Base-by-base conservation (phyloP, 1,140 invertebrate species). In the Pogonomyrmex barbatus region DNA sequence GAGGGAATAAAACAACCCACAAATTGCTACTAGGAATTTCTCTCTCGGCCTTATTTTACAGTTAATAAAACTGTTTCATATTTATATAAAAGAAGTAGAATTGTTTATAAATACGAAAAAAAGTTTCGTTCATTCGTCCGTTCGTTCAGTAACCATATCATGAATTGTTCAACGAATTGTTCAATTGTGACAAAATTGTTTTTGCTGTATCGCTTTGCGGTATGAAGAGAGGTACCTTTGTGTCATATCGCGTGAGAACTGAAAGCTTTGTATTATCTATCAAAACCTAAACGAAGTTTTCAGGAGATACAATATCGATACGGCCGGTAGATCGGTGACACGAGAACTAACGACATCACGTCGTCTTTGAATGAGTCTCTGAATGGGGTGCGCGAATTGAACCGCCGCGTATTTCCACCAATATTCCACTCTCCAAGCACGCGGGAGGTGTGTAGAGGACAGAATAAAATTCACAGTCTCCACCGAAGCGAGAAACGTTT, bases 381-480 rank as follows among this genome's bases (percentile, higher is more conserved):
- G 63, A 67, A 67, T 24, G 12, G 30, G 24, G 14, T 39, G 2
- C 50, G 9, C n/a, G 36, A 39, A 24, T 58, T 33, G 60, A 36
- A n/a, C 50, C 60, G 8, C 47, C 36, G 78, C 36, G 24, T 24
- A 45, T 56, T 70, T 81, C 42, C 17, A 36, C 5, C 33, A 8
- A 30, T 60, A 58, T 58, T 39, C n/a, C 14, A 14, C 47, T 79
- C 60, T 36, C 52, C 30, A 17, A 8, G 63, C 70, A 39, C 68
- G 36, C 67, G 54, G 4, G 24, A 24, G 24, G 42, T 12, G 30
- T 39, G 47, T 12, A 62, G 30, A 39, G 56, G 42, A 36, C 54
- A 24, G 42, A 83, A 60, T 83, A 73, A 75, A 82, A 83, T 83
- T 73, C 42, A 39, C 33, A 39, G 42, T 42, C 45, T 47, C 79